Evolutionary conservation across 2,888 invertebrate species (phyloP), one percentile per base, ranked within the genome.

Genomic region (Lepidochrysops patricia): DNA sequence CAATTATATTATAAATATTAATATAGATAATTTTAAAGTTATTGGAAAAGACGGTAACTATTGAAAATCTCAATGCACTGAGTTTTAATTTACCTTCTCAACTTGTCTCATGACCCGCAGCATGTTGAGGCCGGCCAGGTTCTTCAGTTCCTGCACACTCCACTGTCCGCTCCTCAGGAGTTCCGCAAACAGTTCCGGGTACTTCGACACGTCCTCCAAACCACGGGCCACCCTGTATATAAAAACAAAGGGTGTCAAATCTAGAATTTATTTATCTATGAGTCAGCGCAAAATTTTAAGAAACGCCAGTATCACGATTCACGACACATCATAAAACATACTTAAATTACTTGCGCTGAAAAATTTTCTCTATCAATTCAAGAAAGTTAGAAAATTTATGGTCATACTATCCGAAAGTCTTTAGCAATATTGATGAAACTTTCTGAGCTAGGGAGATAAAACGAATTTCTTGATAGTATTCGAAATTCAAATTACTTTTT

Each of bases 171-270:
- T 91, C 48, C 91, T 87, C 13, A 92, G 82, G 49, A 93, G 85
- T 72, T 92, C 92, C 5, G 92, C 92, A 67, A 94, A 93, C 60
- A 94, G 79, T 67, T 92, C 91, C 1, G 94, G 94, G 78, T 93
- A 94, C 70, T 90, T 91, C 1, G 94, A 93, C 34, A 93, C 94
- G 73, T 94, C 93, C 72, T 94, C 93, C 62, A 94, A 72, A 0
- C 93, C 94, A 54, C 90, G 86, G 0, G 93, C 91, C 9, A 92
- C 91, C 72, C 93, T 94, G 73, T 19, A 70, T 70, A 68, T 9
- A 52, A 54, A 12, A n/a, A n/a, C n/a, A n/a, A n/a, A n/a, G n/a
- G n/a, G n/a, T n/a, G n/a, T n/a, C n/a, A n/a, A n/a, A n/a, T n/a
- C n/a, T n/a, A n/a, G n/a, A n/a, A n/a, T n/a, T n/a, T n/a, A n/a